Conservation (phyloP, 2,797 vertebrate species). For the Graptemys geographica region DNA sequence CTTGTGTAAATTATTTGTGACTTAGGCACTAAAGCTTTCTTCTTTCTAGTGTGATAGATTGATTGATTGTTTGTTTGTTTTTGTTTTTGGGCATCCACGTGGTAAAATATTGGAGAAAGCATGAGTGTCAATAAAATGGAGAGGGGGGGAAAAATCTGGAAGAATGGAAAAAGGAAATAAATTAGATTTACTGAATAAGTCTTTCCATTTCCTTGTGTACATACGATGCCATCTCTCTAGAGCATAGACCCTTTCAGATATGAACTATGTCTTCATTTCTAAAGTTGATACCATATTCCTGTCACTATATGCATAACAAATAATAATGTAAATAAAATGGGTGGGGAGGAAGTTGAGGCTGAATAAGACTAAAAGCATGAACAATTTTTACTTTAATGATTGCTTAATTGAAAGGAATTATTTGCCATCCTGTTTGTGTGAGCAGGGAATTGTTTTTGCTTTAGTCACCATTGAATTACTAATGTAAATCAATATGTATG, state of each 20-base stretch:
- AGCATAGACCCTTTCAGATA: background rate
- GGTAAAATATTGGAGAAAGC: accelerated
- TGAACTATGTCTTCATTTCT: background rate
- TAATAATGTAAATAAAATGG: constrained; percentile 59
- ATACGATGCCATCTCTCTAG: background rate
- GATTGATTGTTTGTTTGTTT: background rate
- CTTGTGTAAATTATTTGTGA: background rate
- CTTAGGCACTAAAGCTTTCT: accelerated
- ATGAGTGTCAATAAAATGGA: background rate
- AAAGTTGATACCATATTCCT: constrained; percentile 29
- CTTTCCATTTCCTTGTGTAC: background rate
- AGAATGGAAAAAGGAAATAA: background rate
- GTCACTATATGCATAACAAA: constrained; percentile 56
- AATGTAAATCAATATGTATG: constrained; percentile 48
- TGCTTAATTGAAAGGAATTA: constrained; percentile 69
- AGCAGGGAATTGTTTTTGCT: constrained; percentile 35
- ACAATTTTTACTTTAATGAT: constrained; percentile 54
- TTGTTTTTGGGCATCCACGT: background rate
- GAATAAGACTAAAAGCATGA: constrained; percentile 67
- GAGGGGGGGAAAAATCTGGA: background rate
- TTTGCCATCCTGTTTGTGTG: constrained; percentile 69
- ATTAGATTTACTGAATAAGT: background rate
- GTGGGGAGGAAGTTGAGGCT: constrained; percentile 70
- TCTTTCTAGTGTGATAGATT: background rate
- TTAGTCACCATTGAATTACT: constrained; percentile 76